A percentile compares a stretch with the other conserved stretches of the same genome.
Conservation (phyloP, 2,113 vertebrate genomes). For the Lepisosteus oculatus region DNA sequence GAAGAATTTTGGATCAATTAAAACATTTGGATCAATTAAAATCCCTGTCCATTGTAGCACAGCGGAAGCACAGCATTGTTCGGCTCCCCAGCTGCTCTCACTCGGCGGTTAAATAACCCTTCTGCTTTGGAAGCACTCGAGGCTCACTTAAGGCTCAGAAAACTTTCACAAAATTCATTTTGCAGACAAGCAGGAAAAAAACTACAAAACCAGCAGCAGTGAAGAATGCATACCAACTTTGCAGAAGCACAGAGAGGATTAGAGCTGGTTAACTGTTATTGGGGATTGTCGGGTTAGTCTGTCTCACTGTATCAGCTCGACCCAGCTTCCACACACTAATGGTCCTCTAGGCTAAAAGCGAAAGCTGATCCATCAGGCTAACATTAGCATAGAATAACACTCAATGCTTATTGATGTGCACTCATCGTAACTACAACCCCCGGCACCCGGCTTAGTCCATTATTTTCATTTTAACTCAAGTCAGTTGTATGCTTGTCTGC, state of each 20-base stretch:
- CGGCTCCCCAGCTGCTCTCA: neutral
- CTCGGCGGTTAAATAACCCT: neutral
- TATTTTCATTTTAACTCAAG: conserved; percentile 82
- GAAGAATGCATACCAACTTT: neutral
- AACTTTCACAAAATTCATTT: neutral
- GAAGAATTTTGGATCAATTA: neutral
- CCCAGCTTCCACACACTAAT: conserved; percentile 81
- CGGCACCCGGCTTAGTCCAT: conserved; percentile 71
- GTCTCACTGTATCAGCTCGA: conserved; percentile 72
- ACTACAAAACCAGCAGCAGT: neutral
- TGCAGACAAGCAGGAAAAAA: no score
- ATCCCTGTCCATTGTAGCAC: neutral
- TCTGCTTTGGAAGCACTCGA: neutral
- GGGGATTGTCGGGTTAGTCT: conserved; percentile 59
- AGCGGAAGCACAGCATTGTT: neutral
- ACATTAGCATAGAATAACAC: conserved; percentile 89
- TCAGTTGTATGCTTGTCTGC: conserved; percentile 79
- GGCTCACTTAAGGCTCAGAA: neutral
- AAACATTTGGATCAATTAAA: conserved; percentile 10
- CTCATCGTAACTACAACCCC: conserved; percentile 68
- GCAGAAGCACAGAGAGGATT: conserved; percentile 51
- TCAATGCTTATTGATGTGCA: conserved; percentile 80
- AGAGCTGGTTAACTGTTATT: conserved; percentile 64
- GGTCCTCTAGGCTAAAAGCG: conserved; percentile 85
- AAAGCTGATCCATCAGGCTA: conserved; percentile 90